Evolutionary conservation across 1,140 invertebrate genomes (phyloP), one percentile per base, ranked within the genome.

Genomic region (Musca vetustissima): DNA sequence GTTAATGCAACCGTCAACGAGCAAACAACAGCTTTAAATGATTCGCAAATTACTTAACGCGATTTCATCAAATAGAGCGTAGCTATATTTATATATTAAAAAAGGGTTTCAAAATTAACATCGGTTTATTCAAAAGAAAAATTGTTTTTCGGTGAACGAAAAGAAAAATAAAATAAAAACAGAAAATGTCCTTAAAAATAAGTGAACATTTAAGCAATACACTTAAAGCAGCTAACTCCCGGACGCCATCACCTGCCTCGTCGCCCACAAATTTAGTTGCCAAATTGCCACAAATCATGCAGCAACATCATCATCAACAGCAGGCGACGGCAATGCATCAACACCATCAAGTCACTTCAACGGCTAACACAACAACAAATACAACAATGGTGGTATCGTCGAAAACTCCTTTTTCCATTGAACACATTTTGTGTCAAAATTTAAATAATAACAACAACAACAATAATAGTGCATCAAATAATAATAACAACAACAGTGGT

Each of bases 401-500:
- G 69, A 83, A 83, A 73, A 83, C 81, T 50, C 81, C 81, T 67
- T 83, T 83, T 69, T 81, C 79, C 32, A 83, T 83, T 55, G 81
- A 83, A 61, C 76, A 83, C 72, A 83, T 83, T 72, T 73, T 83
- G 67, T 81, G 80, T 73, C 77, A 76, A 73, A 81, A 82, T 71
- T 73, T 80, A 68, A 81, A 79, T 71, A 78, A 74, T 55, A 70
- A 59, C 15, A 59, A 66, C n/a, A 66, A 59, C 49, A 57, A 66
- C 59, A 66, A 70, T 64, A 67, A 24, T 67, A 67, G 47, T 66
- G 1, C n/a, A 25, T 25, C 59, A 9, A 53, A 43, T 14, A 64
- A n/a, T n/a, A n/a, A n/a, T n/a, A n/a, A n/a, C n/a, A n/a, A 19
- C 4, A 11, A 61, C 17, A 68, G 72, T 55, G 72, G 13, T 15